phyloP scores from a whole-genome alignment of 2,797 vertebrate species.

The Muscicapa striata region DNA sequence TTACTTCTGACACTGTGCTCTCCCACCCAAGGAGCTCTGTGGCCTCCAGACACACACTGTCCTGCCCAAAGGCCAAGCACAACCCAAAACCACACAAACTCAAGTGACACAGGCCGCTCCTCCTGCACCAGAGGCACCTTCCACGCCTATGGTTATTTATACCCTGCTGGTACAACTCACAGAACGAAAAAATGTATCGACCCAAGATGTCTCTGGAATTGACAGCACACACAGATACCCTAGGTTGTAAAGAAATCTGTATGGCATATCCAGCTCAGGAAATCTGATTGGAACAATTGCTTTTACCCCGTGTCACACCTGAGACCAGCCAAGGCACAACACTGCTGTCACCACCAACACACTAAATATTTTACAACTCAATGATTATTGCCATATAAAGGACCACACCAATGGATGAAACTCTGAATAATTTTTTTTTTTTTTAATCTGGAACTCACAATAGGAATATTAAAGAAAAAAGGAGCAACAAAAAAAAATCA shows the following conservation, averaged over 20 bases:
- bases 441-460: rapidly evolving
- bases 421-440: neutral
- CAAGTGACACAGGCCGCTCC: neutral
- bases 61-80: neutral
- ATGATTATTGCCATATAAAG: neutral
- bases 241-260: neutral
- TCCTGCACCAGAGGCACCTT: neutral
- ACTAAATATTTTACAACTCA: neutral
- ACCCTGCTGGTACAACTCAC: neutral
- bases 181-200: neutral
- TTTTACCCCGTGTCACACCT: neutral
- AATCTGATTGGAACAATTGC: rapidly evolving
- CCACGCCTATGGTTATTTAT: neutral
- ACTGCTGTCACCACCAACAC: neutral
- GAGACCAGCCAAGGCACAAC: neutral
- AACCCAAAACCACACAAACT: neutral
- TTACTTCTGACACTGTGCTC: neutral
- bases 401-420: neutral
- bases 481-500: neutral
- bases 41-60: rapidly evolving
- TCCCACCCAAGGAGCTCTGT: neutral
- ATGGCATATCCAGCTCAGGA: neutral
- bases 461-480: neutral
- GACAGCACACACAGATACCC: rapidly evolving
- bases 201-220: neutral